Base-by-base conservation (phyloP, 2,113 vertebrate species). In the Ardeotis arabs region DNA sequence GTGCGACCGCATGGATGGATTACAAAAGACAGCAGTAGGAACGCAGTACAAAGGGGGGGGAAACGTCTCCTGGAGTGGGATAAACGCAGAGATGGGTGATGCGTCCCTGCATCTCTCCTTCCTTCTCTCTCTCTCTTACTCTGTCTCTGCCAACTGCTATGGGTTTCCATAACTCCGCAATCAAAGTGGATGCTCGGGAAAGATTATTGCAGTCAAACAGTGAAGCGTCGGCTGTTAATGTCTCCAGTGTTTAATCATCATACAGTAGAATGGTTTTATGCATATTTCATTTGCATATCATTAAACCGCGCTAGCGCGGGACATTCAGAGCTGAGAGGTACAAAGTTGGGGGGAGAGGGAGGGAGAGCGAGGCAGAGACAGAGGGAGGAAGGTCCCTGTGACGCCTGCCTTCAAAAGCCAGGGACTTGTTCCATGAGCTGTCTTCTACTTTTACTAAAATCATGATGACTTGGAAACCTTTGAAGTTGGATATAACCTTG, bases 221-320 rank as follows among this genome's bases (percentile, higher is more conserved):
- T 69, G 97, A 97, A 98, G 98, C 98, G 96, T 98, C 98, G 97
- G 98, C 98, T 97, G 99, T 98, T 99, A 99, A 99, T 99, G 99
- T 99, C 98, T 98, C 98, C 98, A 98, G 98, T 98, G 99, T 99
- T 99, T 99, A 99, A 99, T 99, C 99, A 99, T 99, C 98, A 98
- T 99, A 98, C 99, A 98, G 99, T 99, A 99, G 99, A 99, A 99
- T 99, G 99, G 98, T 99, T 99, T 99, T 99, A 99, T 99, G 99
- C 99, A 99, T 99, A 99, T 99, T 99, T 99, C 98, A 99, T 99
- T 99, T 99, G 99, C 99, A 99, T 99, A 99, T 99, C 99, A 99
- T 99, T 99, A 99, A 99, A 98, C 98, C 78, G 97, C 97, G 95
- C 98, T 98, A 98, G 98, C 97, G 95, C 98, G 98, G 98, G 98